Evolutionary conservation across 2,888 invertebrate genomes (phyloP).

Genomic region (Amphipyra berbera): DNA sequence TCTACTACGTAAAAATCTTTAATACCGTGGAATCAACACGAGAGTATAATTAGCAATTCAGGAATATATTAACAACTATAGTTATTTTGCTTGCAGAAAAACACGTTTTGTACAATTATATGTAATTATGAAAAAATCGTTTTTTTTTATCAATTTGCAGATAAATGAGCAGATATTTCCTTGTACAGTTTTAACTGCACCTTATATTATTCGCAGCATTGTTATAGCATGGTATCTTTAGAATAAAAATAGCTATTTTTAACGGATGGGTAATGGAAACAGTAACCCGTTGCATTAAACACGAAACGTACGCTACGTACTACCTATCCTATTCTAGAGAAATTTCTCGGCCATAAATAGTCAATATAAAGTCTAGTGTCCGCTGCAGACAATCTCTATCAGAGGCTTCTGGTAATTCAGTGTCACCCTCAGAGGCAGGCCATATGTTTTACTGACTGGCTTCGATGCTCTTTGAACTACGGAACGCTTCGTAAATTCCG

Average conservation of each 20-base stretch:
- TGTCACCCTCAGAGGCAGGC: constrained; percentile 68
- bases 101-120: constrained; percentile 2
- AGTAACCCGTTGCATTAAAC: constrained; percentile 30
- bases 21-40: not conserved
- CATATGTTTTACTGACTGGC: constrained; percentile 74
- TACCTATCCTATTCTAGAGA: constrained; percentile 47
- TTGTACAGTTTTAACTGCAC: constrained; percentile 16
- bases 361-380: constrained; percentile 68
- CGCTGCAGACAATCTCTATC: constrained; percentile 68
- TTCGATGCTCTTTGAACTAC: constrained; percentile 70
- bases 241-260: constrained; percentile 9
- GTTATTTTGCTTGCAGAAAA: not conserved
- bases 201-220: constrained; percentile 3
- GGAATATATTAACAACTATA: constrained; percentile 6
- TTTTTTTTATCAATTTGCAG: constrained; percentile 6
- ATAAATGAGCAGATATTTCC: constrained; percentile 7
- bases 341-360: constrained; percentile 62
- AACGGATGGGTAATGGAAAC: constrained; percentile 4
- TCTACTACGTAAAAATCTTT: not conserved
- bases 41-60: constrained; percentile 6
- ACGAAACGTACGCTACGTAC: constrained; percentile 19
- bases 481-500: constrained; percentile 68
- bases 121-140: constrained; percentile 1
- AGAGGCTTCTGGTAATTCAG: constrained; percentile 72
- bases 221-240: constrained; percentile 4